Evolutionary conservation across 2,797 vertebrate genomes (phyloP), one percentile per base, ranked within the genome.

Genomic region (Helicolenus hilgendorfi): DNA sequence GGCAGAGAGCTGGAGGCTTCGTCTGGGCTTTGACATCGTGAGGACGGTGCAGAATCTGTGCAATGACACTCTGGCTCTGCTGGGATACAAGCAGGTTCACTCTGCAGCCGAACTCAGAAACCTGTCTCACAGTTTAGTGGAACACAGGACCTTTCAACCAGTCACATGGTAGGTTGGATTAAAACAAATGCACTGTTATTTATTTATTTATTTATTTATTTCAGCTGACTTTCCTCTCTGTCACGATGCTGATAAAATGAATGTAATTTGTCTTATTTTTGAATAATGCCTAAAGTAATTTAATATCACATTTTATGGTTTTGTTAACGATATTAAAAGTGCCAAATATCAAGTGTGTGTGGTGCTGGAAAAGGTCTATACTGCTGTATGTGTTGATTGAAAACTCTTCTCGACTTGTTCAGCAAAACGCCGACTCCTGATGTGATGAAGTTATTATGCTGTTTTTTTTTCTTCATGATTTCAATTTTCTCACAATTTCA

Each of bases 1-100:
- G 5, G 94, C 96, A 0, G 96, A 98, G 89, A 97, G 92, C 92
- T 98, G 98, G 98, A 96, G 98, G 90, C 94, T 95, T 7, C 93
- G 86, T 11, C 95, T 98, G 4, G 71, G 95, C 67, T 98, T 96
- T 49, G 95, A 97, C 76, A 97, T 97, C 5, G 96, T 97, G 60
- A 95, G 95, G 79, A 94, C 95, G 0, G 92, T 98, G 78, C 98
- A 98, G 80, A 94, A 72, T 45, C 73, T 97, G 68, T 98, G 98
- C 77, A 98, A 97, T 2, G 89, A 94, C 81, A 98, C 97, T 15
- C 87, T 98, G 88, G 92, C 95, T 20, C 92, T 97, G 79, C 94
- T 98, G 64, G 98, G 98, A 72, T 98, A 98, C 92, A 97, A 89
- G 64, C 87, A 72, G 64, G 97, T 97, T 49, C 95, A 94, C 60